Evolutionary conservation across 2,888 invertebrate species (phyloP).

Genomic region (Harpalus rubripes): DNA sequence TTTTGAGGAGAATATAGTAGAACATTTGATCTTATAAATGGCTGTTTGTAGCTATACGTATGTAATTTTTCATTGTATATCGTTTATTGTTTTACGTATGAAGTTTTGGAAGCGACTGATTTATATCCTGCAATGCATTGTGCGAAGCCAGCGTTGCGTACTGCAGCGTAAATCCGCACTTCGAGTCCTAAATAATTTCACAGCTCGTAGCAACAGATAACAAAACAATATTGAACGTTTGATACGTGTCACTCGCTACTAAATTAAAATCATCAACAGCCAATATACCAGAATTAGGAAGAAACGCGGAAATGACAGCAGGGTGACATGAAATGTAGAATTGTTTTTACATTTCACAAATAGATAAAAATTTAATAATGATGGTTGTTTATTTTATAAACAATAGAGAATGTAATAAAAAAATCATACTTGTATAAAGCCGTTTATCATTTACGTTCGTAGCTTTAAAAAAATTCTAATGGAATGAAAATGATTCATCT

Average conservation of each 20-base stretch:
- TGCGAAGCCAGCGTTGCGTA: slow-evolving; percentile 29
- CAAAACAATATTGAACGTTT: slow-evolving; percentile 48
- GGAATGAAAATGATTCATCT: too few species aligned
- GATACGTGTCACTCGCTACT: slow-evolving; percentile 37
- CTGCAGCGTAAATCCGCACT: slow-evolving; percentile 46
- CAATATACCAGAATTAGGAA: slow-evolving; percentile 1
- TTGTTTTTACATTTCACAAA: not conserved
- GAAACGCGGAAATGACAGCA: not conserved
- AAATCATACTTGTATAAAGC: too few species aligned
- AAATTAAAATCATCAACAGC: slow-evolving; percentile 40
- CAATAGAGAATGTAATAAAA: not conserved
- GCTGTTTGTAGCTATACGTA: not conserved
- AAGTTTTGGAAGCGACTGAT: slow-evolving; percentile 51
- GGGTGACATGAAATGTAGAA: not conserved
- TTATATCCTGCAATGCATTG: slow-evolving; percentile 40
- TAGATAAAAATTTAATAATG: not conserved
- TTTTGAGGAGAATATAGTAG: not conserved
- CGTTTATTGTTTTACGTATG: slow-evolving; percentile 55
- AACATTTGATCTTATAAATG: not conserved
- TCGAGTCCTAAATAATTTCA: slow-evolving; percentile 42
- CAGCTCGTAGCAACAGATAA: slow-evolving; percentile 34
- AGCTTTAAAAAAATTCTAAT: too few species aligned
- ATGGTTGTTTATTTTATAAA: not conserved
- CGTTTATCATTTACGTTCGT: too few species aligned
- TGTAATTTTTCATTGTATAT: slow-evolving; percentile 57